Evolutionary conservation across 2,888 invertebrate genomes (phyloP).

Genomic region (Dynastes tityus): DNA sequence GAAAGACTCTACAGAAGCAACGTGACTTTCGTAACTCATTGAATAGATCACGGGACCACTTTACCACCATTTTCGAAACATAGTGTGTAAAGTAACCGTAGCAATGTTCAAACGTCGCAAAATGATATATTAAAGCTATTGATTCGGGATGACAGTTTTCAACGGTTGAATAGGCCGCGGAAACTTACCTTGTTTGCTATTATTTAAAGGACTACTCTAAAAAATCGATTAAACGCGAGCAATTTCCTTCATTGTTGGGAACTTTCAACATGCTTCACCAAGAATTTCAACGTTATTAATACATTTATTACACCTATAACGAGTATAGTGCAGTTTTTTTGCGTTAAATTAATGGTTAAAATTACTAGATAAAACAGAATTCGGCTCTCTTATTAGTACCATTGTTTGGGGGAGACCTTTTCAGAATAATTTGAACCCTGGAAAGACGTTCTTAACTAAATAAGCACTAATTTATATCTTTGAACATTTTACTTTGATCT

Average conservation of each 20-base stretch:
- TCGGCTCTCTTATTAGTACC: not conserved
- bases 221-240: constrained; percentile 25
- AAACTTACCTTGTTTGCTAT: constrained; percentile 30
- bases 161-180: constrained; percentile 11
- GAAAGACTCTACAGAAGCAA: not conserved
- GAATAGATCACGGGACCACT: constrained; percentile 46
- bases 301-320: no score
- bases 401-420: not conserved
- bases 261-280: not conserved
- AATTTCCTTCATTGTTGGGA: constrained; percentile 26
- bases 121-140: constrained; percentile 56
- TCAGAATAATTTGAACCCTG: not conserved
- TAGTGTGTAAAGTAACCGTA: constrained; percentile 41
- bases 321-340: no score
- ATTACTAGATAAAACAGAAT: not conserved
- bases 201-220: constrained; percentile 30
- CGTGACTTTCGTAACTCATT: constrained; percentile 51
- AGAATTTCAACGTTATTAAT: not conserved
- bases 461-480: constrained; percentile 26
- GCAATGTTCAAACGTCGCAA: constrained; percentile 52
- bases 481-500: constrained; percentile 35
- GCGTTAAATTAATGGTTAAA: no score
- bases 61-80: constrained; percentile 48
- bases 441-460: constrained; percentile 29
- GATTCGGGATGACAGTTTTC: constrained; percentile 54